phyloP scores from a whole-genome alignment of 2,797 vertebrate species.

The Chanos chanos region DNA sequence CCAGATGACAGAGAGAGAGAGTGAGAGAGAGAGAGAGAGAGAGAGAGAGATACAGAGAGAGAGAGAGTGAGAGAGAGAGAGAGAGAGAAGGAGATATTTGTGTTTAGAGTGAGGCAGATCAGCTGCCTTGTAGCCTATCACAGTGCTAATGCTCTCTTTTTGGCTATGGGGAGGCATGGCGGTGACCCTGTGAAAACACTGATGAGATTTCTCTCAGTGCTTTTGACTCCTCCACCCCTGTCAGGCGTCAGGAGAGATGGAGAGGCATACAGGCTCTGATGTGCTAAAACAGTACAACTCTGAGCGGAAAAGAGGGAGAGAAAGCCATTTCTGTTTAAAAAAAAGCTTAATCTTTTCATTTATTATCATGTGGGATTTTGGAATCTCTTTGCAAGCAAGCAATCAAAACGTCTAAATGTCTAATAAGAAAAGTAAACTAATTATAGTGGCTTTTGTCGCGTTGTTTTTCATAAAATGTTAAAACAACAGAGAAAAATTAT shows the following conservation, averaged over 20 bases:
- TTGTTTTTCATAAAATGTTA: conserved; percentile 41
- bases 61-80: conserved; percentile 63
- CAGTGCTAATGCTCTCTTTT: conserved; percentile 69
- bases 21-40: conserved; percentile 42
- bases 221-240: conserved; percentile 19
- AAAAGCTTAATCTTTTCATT: conserved; percentile 33
- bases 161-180: conserved; percentile 66
- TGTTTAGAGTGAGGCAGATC: conserved; percentile 63
- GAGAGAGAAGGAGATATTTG: conserved; percentile 46
- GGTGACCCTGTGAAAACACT: conserved; percentile 68
- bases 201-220: conserved; percentile 46
- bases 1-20: conserved; percentile 66
- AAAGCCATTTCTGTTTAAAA: conserved; percentile 35
- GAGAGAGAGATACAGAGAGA: conserved; percentile 64
- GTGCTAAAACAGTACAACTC: conserved; percentile 40
- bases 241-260: conserved; percentile 26
- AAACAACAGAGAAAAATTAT: conserved; percentile 32
- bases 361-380: conserved; percentile 32
- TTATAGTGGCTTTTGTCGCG: conserved; percentile 39
- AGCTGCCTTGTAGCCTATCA: conserved; percentile 65
- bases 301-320: conserved; percentile 48
- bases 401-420: conserved; percentile 43
- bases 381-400: conserved; percentile 44
- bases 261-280: conserved; percentile 35
- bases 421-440: conserved; percentile 45